Conservation (phyloP, 2,113 vertebrate genomes). For the Tympanuchus pallidicinctus region DNA sequence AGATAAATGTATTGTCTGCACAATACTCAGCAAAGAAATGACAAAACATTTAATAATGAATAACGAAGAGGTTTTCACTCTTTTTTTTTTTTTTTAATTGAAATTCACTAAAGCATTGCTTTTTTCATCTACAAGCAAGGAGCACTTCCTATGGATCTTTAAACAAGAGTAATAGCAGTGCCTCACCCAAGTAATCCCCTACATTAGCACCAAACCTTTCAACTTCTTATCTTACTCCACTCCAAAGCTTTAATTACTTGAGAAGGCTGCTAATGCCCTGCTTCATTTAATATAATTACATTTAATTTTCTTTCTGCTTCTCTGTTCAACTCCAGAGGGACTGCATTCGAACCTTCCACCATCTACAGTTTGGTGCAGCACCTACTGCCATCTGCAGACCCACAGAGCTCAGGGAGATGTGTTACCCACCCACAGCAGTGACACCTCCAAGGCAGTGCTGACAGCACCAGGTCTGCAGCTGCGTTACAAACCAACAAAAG, state of each 20-base stretch:
- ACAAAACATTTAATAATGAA: background rate
- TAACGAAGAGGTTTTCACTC: background rate
- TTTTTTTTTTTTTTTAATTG: background rate
- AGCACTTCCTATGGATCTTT: background rate
- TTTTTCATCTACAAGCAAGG: background rate
- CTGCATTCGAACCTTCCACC: background rate
- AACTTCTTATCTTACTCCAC: background rate
- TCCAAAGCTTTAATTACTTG: conserved; percentile 37
- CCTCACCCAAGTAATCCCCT: background rate
- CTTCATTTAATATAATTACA: background rate
- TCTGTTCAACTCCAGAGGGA: background rate
- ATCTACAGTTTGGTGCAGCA: background rate
- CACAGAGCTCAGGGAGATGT: background rate
- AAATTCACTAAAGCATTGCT: background rate
- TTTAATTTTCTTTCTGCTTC: background rate
- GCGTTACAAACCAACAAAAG: background rate
- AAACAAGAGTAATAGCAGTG: background rate
- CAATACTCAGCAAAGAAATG: background rate
- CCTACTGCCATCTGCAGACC: background rate
- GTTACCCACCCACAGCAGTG: background rate
- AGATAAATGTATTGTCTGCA: background rate
- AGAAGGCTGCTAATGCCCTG: conserved; percentile 18
- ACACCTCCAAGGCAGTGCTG: background rate
- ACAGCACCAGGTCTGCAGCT: background rate
- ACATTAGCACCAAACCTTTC: background rate